Evolutionary conservation across 2,888 invertebrate species (phyloP).

Genomic region (Ligdia adustata): DNA sequence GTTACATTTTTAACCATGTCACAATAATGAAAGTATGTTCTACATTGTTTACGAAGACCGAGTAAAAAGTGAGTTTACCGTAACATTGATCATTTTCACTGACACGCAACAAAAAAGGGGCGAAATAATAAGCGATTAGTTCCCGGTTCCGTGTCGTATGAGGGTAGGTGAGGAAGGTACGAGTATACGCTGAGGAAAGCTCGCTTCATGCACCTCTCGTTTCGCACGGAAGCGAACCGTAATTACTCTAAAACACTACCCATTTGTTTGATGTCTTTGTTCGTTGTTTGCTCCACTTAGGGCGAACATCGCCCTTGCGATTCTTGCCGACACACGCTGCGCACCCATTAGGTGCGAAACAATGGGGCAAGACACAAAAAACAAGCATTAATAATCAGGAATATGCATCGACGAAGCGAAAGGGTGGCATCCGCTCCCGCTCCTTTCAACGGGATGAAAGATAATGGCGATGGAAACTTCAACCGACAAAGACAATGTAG

Average conservation of each 20-base stretch:
- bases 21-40: constrained; percentile 45
- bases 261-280: constrained; percentile 85
- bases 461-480: constrained; percentile 67
- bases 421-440: constrained; percentile 50
- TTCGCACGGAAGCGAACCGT: constrained; percentile 79
- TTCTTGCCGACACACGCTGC: constrained; percentile 75
- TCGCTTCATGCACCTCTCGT: constrained; percentile 73
- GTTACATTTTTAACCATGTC: constrained; percentile 49
- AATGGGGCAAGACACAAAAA: constrained; percentile 78
- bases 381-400: constrained; percentile 81
- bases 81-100: constrained; percentile 63
- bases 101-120: constrained; percentile 65
- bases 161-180: constrained; percentile 43
- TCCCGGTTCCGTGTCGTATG: constrained; percentile 46
- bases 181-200: constrained; percentile 55
- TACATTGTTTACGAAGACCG: constrained; percentile 54
- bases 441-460: constrained; percentile 61
- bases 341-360: constrained; percentile 74
- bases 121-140: constrained; percentile 71
- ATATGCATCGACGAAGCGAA: constrained; percentile 72
- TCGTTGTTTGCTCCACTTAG: constrained; percentile 82
- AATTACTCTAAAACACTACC: constrained; percentile 84
- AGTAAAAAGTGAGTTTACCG: constrained; percentile 51
- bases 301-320: constrained; percentile 78
- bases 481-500: constrained; percentile 62